phyloP scores from a whole-genome alignment of 2,113 vertebrate species.

The Sorex fumeus region DNA sequence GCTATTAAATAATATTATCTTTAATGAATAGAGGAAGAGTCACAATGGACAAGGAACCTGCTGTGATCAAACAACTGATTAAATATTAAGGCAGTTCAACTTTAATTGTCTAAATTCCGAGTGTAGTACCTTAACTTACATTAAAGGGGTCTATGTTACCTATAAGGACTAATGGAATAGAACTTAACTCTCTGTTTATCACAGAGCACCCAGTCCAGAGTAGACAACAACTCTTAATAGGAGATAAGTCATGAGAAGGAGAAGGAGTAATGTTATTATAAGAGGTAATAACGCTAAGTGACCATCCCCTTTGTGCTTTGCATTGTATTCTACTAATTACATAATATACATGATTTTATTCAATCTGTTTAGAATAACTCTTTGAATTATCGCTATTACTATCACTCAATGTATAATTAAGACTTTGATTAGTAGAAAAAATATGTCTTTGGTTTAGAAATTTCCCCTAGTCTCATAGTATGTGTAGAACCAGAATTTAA shows the following conservation, averaged over 20 bases:
- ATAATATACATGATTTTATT: not conserved
- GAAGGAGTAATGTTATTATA: not conserved
- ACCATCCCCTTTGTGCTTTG: not conserved
- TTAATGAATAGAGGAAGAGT: conserved; percentile 8
- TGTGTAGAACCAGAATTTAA: conserved; percentile 5
- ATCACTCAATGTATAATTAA: not conserved
- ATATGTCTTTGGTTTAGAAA: not conserved
- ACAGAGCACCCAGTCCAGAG: not conserved
- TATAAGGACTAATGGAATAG: not conserved
- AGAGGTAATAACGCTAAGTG: not conserved
- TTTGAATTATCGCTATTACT: not conserved
- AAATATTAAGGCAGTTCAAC: not conserved
- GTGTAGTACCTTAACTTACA: not conserved
- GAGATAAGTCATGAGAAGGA: not conserved
- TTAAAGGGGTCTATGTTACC: not conserved
- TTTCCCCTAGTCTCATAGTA: not conserved
- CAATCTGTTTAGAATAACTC: not conserved
- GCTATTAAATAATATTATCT: not conserved
- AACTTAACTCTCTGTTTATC: not conserved
- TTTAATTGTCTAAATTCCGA: not conserved
- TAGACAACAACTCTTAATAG: not conserved
- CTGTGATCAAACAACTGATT: not conserved
- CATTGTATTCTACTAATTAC: not conserved
- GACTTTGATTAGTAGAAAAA: too few species aligned
- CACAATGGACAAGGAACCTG: conserved; percentile 17